Base-by-base conservation (phyloP, 2,113 vertebrate genomes). In the Megaleporinus macrocephalus region DNA sequence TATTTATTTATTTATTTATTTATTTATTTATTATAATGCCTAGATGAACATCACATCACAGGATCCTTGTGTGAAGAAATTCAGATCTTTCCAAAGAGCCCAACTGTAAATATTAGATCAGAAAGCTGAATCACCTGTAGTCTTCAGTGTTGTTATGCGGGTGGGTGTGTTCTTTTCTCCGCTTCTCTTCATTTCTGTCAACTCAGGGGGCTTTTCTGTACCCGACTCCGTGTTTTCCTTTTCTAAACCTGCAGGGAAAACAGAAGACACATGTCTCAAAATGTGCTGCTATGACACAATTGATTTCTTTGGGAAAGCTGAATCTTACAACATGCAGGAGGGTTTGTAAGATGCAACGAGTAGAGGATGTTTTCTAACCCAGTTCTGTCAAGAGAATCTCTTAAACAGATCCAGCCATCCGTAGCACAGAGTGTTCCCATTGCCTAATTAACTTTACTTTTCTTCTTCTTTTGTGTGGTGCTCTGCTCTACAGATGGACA, bases 301-400 rank as follows among this genome's bases (percentile, higher is more conserved):
- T 76, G 15, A 14, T 24, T 44, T 76, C 22, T 20, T 9, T 36
- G 24, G 13, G 26, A 24, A 70, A 33, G 29, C 22, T 55, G 18
- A 71, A 57, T 20, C 0, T 22, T 36, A 61, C 41, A 68, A 20
- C 33, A 59, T 29, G 33, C n/a, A 62, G 20, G 66, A 44, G 20
- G 62, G 55, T 41, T 41, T 41, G 65, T 78, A 75, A 63, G 73
- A 71, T 33, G 62, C 30, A 44, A 49, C 59, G 80, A n/a, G 63
- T 41, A 77, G 0, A 81, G 82, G 73, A 84, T 77, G 71, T 85
- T 84, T 89, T 87, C 86, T 91, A 92, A 93, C 92, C 93, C 83
- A 93, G 89, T 91, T 94, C 86, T 92, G 93, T 94, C 93, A 92
- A 70, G 83, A 11, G 36, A 83, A 88, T 81, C 20, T 75, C 81